A percentile compares a stretch with the other conserved stretches of the same genome.
These are phyloP conservation scores for Pyrocephalus nanus DNA, from an alignment of 2,797 vertebrate genomes.

Conservation along the genomic window DNA sequence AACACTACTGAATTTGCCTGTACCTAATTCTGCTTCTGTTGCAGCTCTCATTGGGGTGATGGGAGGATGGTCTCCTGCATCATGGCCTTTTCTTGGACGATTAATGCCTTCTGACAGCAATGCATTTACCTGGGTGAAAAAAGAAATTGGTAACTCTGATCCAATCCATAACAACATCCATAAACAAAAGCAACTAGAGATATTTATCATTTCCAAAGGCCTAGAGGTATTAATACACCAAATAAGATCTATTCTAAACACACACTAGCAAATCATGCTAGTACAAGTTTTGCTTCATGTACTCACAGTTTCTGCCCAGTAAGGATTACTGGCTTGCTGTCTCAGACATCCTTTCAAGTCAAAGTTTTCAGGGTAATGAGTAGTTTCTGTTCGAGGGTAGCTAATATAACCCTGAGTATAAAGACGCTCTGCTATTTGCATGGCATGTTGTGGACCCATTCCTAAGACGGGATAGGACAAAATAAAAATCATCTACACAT, in stretches of 20 bases:
- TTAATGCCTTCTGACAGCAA: slow-evolving; percentile 90
- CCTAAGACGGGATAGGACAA: slow-evolving; percentile 73
- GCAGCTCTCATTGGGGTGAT: slow-evolving; percentile 95
- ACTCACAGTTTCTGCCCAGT: slow-evolving; percentile 90
- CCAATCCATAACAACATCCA: neutral
- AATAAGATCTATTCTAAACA: neutral
- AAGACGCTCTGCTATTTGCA: slow-evolving; percentile 96
- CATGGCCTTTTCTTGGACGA: slow-evolving; percentile 89
- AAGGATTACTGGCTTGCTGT: slow-evolving; percentile 87
- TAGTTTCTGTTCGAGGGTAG: slow-evolving; percentile 98
- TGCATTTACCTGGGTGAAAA: slow-evolving; percentile 82
- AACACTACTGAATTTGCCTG: neutral
- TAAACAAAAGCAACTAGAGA: neutral
- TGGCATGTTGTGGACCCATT: slow-evolving; percentile 94
- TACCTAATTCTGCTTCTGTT: slow-evolving; percentile 92
- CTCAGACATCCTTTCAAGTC: slow-evolving; percentile 92
- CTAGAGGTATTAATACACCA: neutral
- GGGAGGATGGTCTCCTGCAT: slow-evolving; percentile 96
- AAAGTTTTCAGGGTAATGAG: slow-evolving; percentile 95
- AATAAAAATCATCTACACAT: neutral
- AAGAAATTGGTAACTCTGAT: neutral
- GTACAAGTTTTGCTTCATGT: neutral
- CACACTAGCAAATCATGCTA: neutral
- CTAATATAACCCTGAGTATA: slow-evolving; percentile 98
- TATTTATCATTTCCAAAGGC: neutral